Conservation (phyloP, 2,113 vertebrate genomes). For the Suricata suricatta region DNA sequence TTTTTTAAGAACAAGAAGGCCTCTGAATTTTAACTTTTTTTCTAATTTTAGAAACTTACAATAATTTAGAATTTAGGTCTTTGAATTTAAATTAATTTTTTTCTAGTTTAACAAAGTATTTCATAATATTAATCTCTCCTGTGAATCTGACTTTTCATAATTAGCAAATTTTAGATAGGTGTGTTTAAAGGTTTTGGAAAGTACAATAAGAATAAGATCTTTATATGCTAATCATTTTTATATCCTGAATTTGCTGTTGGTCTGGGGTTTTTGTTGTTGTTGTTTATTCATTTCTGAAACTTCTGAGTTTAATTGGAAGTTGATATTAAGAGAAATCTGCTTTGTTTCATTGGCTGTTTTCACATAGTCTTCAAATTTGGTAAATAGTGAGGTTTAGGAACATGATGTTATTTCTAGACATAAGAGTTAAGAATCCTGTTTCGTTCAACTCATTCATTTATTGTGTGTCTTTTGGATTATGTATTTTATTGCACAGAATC, state of each 20-base stretch:
- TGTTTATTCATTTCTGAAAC: neutral
- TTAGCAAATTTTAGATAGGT: neutral
- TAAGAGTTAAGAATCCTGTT: neutral
- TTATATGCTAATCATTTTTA: neutral
- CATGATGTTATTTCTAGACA: neutral
- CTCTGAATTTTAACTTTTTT: neutral
- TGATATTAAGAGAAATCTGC: neutral
- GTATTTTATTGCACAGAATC: neutral
- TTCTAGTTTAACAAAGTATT: neutral
- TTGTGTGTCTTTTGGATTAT: neutral
- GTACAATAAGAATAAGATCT: neutral
- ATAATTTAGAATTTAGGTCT: neutral
- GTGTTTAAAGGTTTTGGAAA: conserved; percentile 28
- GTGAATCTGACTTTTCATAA: neutral
- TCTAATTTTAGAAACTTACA: conserved; percentile 8
- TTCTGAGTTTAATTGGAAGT: neutral
- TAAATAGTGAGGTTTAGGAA: neutral
- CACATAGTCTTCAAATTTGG: neutral
- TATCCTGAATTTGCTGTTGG: neutral
- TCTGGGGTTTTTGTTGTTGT: neutral
- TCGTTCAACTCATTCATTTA: neutral
- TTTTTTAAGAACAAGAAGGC: neutral
- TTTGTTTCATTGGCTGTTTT: conserved; percentile 15
- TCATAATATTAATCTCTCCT: neutral
- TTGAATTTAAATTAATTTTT: neutral